Evolutionary conservation across 2,113 vertebrate genomes (phyloP), one percentile per base, ranked within the genome.

Genomic region (Stegastes partitus): DNA sequence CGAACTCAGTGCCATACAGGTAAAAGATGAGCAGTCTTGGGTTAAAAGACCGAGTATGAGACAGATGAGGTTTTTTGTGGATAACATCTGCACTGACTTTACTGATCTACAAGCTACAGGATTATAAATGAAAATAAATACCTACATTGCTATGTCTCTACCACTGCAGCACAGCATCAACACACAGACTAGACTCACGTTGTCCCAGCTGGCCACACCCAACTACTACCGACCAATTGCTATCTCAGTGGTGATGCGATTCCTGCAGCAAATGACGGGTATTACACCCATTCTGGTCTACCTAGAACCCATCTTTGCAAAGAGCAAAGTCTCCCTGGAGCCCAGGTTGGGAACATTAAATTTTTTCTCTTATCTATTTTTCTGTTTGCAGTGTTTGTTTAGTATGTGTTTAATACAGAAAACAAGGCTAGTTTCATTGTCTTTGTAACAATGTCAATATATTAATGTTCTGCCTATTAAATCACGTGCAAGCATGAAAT

Each of bases 241-340:
- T 23, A 98, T 97, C 0, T 93, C 97, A 0, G 79, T 96, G 58
- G 77, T 78, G 54, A 99, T 99, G 98, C 94, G 98, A 68, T 95
- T 98, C 83, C 94, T 99, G 78, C 98, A 99, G 90, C 98, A 99
- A 92, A 94, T 99, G 90, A 96, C 96, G 0, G 98, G 98, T 1
- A 94, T 99, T 87, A 98, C 97, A 0, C 97, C 97, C 2, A 82
- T 97, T 71, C 94, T 99, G 0, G 94, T 99, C 25, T 99, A 97
- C 89, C 85, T 99, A 91, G 94, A 99, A 90, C 28, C 96, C 11
- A 97, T 99, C 87, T 99, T 99, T 45, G 82, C 93, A 23, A 86
- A 86, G 83, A 97, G 95, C 0, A 79, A 92, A 0, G 93, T 97
- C 39, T 89, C 96, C 55, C 84, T 99, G 94, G 93, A 53, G 14